Base-by-base conservation (phyloP, 2,888 invertebrate species). In the Platynereis dumerilii region DNA sequence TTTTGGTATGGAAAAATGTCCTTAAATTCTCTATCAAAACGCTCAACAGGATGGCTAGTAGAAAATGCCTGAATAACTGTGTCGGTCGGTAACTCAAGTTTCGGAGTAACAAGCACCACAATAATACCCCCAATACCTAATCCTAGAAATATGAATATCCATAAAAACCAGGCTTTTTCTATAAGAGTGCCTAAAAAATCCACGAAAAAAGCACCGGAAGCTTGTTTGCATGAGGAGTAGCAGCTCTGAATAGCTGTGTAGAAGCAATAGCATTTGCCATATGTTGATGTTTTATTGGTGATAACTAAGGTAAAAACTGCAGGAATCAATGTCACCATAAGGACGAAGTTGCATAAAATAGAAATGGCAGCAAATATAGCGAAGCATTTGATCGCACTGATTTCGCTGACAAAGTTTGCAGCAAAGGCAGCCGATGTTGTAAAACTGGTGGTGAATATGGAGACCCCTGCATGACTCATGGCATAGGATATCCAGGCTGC, bases 41-140 rank as follows among this genome's bases (percentile, higher is more conserved):
- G 88, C 85, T 96, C 96, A 83, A 96, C 93, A 0, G 91, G 90
- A 86, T 96, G 96, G 54, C 88, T 87, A 17, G 88, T 88, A 45
- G 74, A 67, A 69, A 80, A 80, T 44, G 78, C 76, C 66, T 79
- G 79, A 65, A 80, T 78, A 79, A 92, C 91, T 70, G 48, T 20
- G 10, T 91, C 88, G 80, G 92, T 90, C 54, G 96, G 64, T 10
- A 57, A 53, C 17, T 55, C 20, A 20, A 66, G 54, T 24, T 44
- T 45, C 22, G 66, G 66, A 34, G 52, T 64, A 53, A 34, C 24
- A 27, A 66, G 58, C 56, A 66, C 24, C 34, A 57, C 65, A 20
- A 66, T 24, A 44, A 67, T 20, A 20, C 45, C 52, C 3, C 53
- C 58, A n/a, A 58, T 28, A 17, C 54, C 39, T 26, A 67, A 27